Percentiles rank a stretch among this genome's conserved stretches.
These are phyloP conservation scores for Mythimna ferrago DNA, from an alignment of 2,888 invertebrate genomes.

Conservation along the genomic window DNA sequence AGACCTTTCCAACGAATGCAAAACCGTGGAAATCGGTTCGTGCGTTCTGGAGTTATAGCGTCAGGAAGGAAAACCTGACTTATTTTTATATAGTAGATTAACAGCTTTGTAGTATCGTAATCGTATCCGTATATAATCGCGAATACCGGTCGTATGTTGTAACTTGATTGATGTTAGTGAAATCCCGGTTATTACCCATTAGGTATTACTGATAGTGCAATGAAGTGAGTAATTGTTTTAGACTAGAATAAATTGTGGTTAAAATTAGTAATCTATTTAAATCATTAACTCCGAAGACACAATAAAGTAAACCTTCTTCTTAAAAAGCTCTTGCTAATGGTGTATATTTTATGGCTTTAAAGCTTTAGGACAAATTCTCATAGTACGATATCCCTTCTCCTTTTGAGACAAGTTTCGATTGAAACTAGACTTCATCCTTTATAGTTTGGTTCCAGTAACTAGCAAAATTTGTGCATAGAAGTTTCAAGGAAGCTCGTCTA, in stretches of 20 bases:
- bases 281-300: no score
- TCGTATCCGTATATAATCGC: slow-evolving; percentile 26
- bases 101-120: slow-evolving; percentile 14
- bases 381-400: no score
- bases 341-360: no score
- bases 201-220: neutral
- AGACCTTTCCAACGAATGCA: no score
- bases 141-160: slow-evolving; percentile 35
- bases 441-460: neutral
- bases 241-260: neutral
- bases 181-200: slow-evolving; percentile 1
- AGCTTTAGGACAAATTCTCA: no score
- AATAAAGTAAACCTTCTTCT: no score
- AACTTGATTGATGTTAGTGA: slow-evolving; percentile 20
- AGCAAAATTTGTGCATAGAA: neutral
- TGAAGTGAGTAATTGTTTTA: neutral
- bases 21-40: no score
- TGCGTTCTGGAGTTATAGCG: no score
- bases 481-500: slow-evolving; percentile 5
- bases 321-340: no score
- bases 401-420: neutral
- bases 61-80: no score
- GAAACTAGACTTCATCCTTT: neutral
- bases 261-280: no score
- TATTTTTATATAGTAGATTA: no score